These are phyloP conservation scores for Plusia festucae DNA, from an alignment of 2,888 invertebrate genomes.

Conservation along the genomic window DNA sequence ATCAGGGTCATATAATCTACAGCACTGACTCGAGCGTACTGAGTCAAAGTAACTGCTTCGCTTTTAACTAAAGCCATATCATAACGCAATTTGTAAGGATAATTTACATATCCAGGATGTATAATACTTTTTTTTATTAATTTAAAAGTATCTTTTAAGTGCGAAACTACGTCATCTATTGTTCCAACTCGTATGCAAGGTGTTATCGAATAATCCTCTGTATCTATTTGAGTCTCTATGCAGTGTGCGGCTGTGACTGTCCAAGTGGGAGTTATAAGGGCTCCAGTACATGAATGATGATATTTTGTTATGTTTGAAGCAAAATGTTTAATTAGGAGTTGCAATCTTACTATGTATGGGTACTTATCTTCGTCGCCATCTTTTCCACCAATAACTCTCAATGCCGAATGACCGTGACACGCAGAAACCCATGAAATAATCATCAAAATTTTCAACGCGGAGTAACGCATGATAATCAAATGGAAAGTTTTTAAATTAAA, in stretches of 20 bases:
- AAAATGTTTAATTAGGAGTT: neutral
- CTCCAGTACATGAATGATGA: neutral
- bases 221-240: neutral
- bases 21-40: conserved; percentile 1
- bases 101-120: too few species aligned
- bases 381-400: neutral
- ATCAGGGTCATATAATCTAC: neutral
- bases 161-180: neutral
- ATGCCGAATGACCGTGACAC: neutral
- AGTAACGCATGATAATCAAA: neutral
- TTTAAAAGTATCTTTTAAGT: neutral
- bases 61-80: neutral
- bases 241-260: neutral
- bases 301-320: neutral
- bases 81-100: too few species aligned
- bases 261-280: neutral
- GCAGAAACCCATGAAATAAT: neutral
- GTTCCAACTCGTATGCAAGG: neutral
- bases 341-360: neutral
- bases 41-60: neutral
- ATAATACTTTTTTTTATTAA: too few species aligned
- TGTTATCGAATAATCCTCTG: neutral
- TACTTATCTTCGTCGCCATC: neutral
- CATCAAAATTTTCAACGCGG: neutral
- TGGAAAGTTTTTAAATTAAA: neutral